Base-by-base conservation (phyloP, 2,113 vertebrate species). In the Gallinago media region DNA sequence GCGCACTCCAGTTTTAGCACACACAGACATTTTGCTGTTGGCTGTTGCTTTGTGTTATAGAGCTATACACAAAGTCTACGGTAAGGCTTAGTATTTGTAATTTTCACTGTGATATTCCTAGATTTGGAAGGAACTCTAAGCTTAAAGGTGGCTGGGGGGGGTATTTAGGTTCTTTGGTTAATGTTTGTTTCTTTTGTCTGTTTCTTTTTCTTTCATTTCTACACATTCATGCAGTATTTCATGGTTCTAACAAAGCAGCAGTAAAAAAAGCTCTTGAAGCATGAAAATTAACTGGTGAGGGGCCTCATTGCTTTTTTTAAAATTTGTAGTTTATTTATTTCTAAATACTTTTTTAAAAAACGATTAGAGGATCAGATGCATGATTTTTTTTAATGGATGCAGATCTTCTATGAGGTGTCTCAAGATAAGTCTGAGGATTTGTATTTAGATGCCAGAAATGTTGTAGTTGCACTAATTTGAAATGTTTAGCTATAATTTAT, bases 111-210 rank as follows among this genome's bases (percentile, higher is more conserved):
- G 97, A 88, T 97, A 82, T 97, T 97, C 96, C 95, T 97, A 54
- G 80, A 85, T 98, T 92, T 97, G 96, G 91, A 98, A 98, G 98
- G 97, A 98, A 74, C 89, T 97, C 26, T 96, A 97, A 97, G 97
- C 89, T 97, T 98, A 98, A 97, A 96, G 95, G 47, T 98, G 97
- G 84, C 97, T 98, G 97, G 97, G 97, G 81, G 97, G 96, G 94
- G 44, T 97, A 81, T 98, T 63, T 98, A 98, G 98, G 98, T 94
- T 98, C 98, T 98, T 98, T 98, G 98, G 98, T 98, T 98, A 98
- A 98, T 98, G 98, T 98, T 98, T 98, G 98, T 98, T 98, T 98
- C 98, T 98, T 98, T 98, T 98, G 98, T 98, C 98, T 98, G 98
- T 98, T 98, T 98, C 98, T 98, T 98, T 98, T 98, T 98, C 98